These are phyloP conservation scores for Batillaria attramentaria DNA, from an alignment of 1,140 invertebrate genomes.

Conservation along the genomic window DNA sequence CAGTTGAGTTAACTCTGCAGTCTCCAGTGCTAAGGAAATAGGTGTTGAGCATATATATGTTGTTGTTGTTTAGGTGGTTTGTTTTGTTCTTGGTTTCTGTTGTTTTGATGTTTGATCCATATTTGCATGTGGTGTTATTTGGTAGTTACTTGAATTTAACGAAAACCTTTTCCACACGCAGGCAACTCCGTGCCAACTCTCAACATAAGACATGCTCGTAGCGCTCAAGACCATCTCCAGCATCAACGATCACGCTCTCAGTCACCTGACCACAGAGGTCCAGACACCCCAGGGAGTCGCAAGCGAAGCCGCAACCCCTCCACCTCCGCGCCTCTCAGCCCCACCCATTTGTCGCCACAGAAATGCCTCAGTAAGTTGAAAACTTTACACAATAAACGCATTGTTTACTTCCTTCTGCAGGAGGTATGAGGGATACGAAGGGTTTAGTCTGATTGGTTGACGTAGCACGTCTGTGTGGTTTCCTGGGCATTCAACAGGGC, in stretches of 20 bases:
- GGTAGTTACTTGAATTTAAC: background rate
- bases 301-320: conserved; percentile 40
- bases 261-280: background rate
- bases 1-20: too few species aligned
- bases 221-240: background rate
- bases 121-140: background rate
- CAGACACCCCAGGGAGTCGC: background rate
- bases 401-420: background rate
- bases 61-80: background rate
- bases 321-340: conserved; percentile 34
- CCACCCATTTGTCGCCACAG: conserved; percentile 38
- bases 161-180: background rate
- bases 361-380: conserved; percentile 41
- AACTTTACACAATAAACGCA: background rate
- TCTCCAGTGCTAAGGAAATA: too few species aligned
- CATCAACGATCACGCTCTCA: background rate
- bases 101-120: background rate
- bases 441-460: too few species aligned
- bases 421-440: background rate
- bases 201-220: background rate
- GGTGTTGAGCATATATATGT: too few species aligned
- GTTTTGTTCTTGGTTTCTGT: too few species aligned
- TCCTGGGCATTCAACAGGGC: too few species aligned
- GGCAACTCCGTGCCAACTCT: background rate
- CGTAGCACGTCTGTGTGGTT: too few species aligned